A percentile compares a stretch with the other conserved stretches of the same genome.
These are phyloP conservation scores for Tinea semifulvella DNA, from an alignment of 2,888 invertebrate genomes.

Conservation along the genomic window DNA sequence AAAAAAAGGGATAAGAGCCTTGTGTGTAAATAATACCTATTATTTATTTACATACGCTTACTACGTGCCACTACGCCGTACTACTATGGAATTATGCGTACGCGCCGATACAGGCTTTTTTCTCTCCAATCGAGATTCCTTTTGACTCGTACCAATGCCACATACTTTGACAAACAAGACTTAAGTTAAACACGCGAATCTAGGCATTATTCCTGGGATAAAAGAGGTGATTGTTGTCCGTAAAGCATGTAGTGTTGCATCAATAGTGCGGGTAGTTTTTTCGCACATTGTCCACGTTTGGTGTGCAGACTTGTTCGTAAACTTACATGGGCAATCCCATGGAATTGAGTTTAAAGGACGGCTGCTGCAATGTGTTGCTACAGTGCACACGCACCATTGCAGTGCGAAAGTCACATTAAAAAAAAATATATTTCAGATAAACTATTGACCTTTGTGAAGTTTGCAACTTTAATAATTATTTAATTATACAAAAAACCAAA, in stretches of 20 bases:
- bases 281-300: slow-evolving; percentile 10
- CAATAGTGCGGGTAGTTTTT: slow-evolving; percentile 8
- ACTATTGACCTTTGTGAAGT: too few species aligned
- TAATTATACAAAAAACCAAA: too few species aligned
- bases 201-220: not conserved
- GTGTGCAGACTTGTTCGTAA: slow-evolving; percentile 7
- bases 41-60: slow-evolving; percentile 1
- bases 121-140: slow-evolving; percentile 9
- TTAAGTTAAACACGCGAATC: not conserved
- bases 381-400: not conserved
- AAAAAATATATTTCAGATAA: too few species aligned
- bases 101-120: slow-evolving; percentile 7
- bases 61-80: slow-evolving; percentile 4
- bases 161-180: not conserved
- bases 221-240: not conserved
- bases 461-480: too few species aligned
- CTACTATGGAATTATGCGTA: slow-evolving; percentile 8
- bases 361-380: not conserved
- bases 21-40: not conserved
- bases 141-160: slow-evolving; percentile 10
- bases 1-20: not conserved
- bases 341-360: slow-evolving; percentile 11
- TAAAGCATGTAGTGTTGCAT: not conserved
- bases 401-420: too few species aligned
- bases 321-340: slow-evolving; percentile 7